A percentile compares a stretch with the other conserved stretches of the same genome.
These are phyloP conservation scores for Pholis gunnellus DNA, from an alignment of 2,113 vertebrate species.

Conservation along the genomic window DNA sequence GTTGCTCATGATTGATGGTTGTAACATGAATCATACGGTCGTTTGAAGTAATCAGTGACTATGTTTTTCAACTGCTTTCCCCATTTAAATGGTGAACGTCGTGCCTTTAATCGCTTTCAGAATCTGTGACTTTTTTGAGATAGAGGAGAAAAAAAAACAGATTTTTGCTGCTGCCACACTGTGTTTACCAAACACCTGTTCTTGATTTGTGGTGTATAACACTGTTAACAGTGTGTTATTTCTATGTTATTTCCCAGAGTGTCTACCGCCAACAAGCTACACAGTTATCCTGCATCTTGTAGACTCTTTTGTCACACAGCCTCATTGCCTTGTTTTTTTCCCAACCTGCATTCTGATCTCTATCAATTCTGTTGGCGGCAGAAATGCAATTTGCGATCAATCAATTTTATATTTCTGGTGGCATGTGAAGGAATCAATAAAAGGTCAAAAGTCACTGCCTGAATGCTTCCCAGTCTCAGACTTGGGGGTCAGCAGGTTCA, in stretches of 20 bases:
- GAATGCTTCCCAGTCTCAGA: constrained; percentile 2
- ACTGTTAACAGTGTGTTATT: background rate
- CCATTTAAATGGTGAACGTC: background rate
- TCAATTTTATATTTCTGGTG: constrained; percentile 40
- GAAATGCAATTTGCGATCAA: constrained; percentile 43
- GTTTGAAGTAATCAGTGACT: background rate
- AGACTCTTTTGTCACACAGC: background rate
- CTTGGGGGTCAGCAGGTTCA: constrained; percentile 26
- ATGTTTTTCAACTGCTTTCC: background rate
- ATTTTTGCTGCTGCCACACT: background rate
- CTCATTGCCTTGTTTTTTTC: background rate
- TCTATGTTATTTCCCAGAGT: background rate
- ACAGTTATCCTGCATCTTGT: background rate
- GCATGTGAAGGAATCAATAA: constrained; percentile 45
- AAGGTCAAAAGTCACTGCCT: constrained; percentile 40
- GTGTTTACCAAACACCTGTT: constrained; percentile 12
- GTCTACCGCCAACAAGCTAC: background rate
- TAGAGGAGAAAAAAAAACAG: background rate
- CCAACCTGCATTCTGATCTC: constrained; percentile 1
- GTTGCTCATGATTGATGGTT: background rate
- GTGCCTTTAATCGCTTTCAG: background rate
- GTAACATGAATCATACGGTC: background rate
- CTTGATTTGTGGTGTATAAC: constrained; percentile 13
- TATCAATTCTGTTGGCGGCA: background rate
- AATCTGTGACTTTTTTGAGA: background rate